Conservation (phyloP, 2,888 invertebrate species). For the Smittia sp. region DNA sequence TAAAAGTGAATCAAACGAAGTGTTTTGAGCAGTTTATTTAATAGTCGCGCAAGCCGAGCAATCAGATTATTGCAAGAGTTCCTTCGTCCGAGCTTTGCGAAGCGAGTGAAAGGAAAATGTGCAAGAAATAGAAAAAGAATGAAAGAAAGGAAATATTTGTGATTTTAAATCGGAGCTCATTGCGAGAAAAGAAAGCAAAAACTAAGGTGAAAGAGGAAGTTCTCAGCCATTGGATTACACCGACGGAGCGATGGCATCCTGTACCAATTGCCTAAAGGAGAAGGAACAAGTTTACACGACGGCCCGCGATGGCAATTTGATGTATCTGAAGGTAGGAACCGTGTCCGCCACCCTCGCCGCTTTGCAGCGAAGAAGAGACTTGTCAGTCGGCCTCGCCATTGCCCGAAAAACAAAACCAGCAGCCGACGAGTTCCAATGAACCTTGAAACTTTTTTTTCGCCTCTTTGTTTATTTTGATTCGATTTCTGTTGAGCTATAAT, state of each 20-base stretch:
- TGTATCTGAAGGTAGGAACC: constrained; percentile 33
- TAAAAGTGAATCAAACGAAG: constrained; percentile 36
- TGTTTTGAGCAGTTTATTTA: constrained; percentile 38
- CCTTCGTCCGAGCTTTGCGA: background rate
- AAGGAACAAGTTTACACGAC: constrained; percentile 33
- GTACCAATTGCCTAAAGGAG: constrained; percentile 25
- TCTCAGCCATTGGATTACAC: background rate
- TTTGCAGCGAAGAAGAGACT: background rate
- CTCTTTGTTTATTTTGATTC: constrained; percentile 39
- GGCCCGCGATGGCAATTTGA: constrained; percentile 32
- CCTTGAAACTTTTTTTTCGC: constrained; percentile 34
- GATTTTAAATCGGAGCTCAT: background rate
- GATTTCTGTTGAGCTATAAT: constrained; percentile 2
- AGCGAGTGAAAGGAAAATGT: background rate
- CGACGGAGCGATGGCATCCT: constrained; percentile 21
- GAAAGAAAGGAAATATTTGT: constrained; percentile 3
- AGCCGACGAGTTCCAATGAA: constrained; percentile 3
- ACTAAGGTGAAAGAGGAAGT: constrained; percentile 1
- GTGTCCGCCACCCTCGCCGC: background rate
- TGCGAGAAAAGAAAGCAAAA: background rate
- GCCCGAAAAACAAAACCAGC: background rate
- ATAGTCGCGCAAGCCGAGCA: background rate
- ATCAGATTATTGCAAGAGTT: background rate
- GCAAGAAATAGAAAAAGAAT: background rate
- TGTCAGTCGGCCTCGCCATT: background rate